Conservation (phyloP, 2,888 invertebrate species). For the Cetonia aurata region DNA sequence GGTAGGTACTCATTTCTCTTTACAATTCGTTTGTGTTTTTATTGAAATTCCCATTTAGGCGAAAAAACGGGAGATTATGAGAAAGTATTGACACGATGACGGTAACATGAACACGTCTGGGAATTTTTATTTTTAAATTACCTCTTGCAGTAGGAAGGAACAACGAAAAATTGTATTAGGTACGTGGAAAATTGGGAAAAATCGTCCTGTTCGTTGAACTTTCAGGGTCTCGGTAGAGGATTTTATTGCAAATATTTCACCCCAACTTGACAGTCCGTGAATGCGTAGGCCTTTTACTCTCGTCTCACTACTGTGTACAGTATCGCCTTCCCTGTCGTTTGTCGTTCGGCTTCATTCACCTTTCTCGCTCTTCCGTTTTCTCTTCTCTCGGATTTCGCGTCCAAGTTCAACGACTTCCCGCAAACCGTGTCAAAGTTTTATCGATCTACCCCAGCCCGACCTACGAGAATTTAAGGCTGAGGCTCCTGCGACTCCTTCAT, state of each 20-base stretch:
- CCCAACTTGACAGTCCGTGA: slow-evolving; percentile 21
- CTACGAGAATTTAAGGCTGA: slow-evolving; percentile 31
- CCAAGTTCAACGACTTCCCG: slow-evolving; percentile 33
- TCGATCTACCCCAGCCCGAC: slow-evolving; percentile 35
- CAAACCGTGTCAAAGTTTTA: slow-evolving; percentile 40
- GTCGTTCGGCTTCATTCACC: neutral
- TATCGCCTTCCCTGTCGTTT: slow-evolving; percentile 5
- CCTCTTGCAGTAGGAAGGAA: neutral
- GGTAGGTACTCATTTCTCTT: neutral
- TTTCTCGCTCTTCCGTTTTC: slow-evolving; percentile 16
- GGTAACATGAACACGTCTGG: neutral
- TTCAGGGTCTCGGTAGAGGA: neutral
- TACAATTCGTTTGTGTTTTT: neutral
- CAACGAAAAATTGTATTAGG: neutral
- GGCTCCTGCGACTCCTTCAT: slow-evolving; percentile 27
- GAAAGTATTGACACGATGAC: neutral
- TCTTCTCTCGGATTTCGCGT: slow-evolving; percentile 19
- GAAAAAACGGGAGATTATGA: neutral
- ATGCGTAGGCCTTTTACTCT: slow-evolving; percentile 39
- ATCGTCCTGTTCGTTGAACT: slow-evolving; percentile 28
- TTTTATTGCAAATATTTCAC: slow-evolving; percentile 30
- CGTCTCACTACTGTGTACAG: slow-evolving; percentile 15
- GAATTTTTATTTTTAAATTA: neutral
- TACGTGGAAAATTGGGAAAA: slow-evolving; percentile 16
- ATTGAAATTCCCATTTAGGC: neutral